phyloP scores from a whole-genome alignment of 2,113 vertebrate genomes.

The Phainopepla nitens region DNA sequence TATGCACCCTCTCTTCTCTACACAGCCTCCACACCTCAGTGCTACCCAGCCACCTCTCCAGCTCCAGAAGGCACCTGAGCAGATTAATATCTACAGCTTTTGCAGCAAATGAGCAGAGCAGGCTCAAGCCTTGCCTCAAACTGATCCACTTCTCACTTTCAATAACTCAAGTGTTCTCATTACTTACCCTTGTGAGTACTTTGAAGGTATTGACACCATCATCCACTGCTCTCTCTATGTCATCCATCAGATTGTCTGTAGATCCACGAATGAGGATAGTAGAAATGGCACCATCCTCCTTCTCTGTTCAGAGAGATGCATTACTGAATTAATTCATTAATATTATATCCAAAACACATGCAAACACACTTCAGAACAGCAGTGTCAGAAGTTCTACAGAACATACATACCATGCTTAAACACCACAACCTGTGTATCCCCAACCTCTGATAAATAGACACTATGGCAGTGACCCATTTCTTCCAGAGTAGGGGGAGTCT shows the following conservation, averaged over 20 bases:
- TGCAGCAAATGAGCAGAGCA: not conserved
- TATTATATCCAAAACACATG: not conserved
- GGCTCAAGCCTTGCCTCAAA: not conserved
- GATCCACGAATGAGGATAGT: constrained; percentile 94
- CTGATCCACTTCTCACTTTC: not conserved
- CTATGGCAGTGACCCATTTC: constrained; percentile 91
- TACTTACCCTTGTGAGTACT: constrained; percentile 89
- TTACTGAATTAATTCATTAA: not conserved
- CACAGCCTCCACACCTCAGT: not conserved
- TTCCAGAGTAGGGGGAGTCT: constrained; percentile 90
- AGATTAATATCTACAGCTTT: not conserved
- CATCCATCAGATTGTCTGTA: constrained; percentile 97
- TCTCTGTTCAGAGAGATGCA: constrained; percentile 73
- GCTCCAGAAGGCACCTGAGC: not conserved
- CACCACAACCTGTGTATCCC: constrained; percentile 94
- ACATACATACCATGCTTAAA: constrained; percentile 91
- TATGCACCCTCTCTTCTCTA: not conserved
- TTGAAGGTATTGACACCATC: constrained; percentile 98
- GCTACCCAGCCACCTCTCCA: not conserved
- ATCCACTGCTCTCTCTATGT: constrained; percentile 93
- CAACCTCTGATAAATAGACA: constrained; percentile 91
- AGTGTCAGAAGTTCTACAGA: not conserved
- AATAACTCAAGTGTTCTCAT: not conserved
- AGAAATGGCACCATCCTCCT: constrained; percentile 91
- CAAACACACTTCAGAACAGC: not conserved